Evolutionary conservation across 2,113 vertebrate species (phyloP).

Genomic region (Rattus norvegicus): GRCr8 NC_086026.1:73285501-73286000

Average conservation of each 20-base stretch:
- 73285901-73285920: not conserved
- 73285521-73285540: not conserved
- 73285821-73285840: not conserved
- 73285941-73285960: not conserved
- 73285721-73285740: not conserved
- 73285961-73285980: not conserved
- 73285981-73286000: not conserved
- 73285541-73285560: not conserved
- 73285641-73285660: not conserved
- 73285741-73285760: too few relatives aligned
- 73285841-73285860: not conserved
- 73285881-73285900: not conserved
- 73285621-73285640: not conserved
- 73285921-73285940: not conserved
- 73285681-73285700: not conserved
- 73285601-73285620: not conserved
- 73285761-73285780: not conserved
- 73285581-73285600: not conserved
- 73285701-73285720: not conserved
- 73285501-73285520: not conserved
- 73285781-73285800: not conserved
- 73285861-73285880: not conserved
- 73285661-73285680: not conserved
- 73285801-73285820: not conserved
- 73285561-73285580: not conserved